A percentile compares a stretch with the other conserved stretches of the same genome.
Evolutionary conservation across 2,113 vertebrate species (phyloP).

Genomic region (Cisticola juncidis): DNA sequence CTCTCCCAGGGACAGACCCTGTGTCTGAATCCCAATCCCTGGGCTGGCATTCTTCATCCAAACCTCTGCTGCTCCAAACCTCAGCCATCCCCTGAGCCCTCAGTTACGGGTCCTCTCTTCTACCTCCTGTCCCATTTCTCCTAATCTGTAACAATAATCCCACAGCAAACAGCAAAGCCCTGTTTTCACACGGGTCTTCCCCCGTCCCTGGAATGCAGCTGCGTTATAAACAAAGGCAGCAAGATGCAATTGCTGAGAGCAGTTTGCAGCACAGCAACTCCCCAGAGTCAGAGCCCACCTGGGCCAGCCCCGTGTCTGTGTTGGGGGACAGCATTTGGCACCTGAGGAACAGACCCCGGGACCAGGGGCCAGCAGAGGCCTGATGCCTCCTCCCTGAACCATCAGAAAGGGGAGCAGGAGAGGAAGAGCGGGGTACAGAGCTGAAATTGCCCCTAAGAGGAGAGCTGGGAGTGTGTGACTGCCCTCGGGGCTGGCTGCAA

Average conservation of each 20-base stretch:
- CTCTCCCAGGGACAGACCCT: not conserved
- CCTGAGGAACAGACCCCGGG: accelerated
- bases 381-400: not conserved
- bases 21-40: not conserved
- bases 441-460: not conserved
- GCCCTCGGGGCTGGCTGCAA: not conserved
- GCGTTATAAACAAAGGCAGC: not conserved
- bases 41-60: not conserved
- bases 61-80: not conserved
- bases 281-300: not conserved
- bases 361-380: not conserved
- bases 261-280: not conserved
- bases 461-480: accelerated
- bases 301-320: not conserved
- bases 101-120: not conserved
- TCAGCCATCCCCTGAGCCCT: not conserved
- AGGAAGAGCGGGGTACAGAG: not conserved
- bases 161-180: not conserved
- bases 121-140: not conserved
- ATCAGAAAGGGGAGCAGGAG: not conserved
- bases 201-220: not conserved
- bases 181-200: not conserved
- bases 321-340: not conserved
- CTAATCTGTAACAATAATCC: not conserved
- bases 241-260: not conserved